phyloP scores from a whole-genome alignment of 1,140 invertebrate species.

The Drosophila murphyi region DNA sequence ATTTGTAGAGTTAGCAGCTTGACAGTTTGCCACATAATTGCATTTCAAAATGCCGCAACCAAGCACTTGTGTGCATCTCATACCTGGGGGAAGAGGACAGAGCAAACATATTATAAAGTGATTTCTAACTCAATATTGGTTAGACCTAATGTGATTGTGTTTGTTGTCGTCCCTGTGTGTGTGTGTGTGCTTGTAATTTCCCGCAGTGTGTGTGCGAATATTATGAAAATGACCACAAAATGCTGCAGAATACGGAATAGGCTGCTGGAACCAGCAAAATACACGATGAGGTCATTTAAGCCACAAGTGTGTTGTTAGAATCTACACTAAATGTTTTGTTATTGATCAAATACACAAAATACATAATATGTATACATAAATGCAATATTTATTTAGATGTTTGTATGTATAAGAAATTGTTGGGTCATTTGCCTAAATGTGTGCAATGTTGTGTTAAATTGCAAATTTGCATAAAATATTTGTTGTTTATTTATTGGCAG shows the following conservation, averaged over 20 bases:
- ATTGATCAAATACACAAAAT: conserved; percentile 52
- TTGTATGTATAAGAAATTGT: conserved; percentile 15
- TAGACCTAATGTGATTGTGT: conserved; percentile 27
- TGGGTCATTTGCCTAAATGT: conserved; percentile 22
- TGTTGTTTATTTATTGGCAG: conserved; percentile 75
- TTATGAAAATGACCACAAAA: conserved; percentile 78
- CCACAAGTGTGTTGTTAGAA: conserved; percentile 72
- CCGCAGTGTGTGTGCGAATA: conserved; percentile 65
- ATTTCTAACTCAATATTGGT: conserved; percentile 63
- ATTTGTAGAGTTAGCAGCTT: conserved; percentile 50
- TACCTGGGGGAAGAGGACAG: conserved; percentile 44
- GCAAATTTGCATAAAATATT: conserved; percentile 83
- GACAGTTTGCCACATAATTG: conserved; percentile 67
- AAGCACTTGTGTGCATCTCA: conserved; percentile 17
- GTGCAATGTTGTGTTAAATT: conserved; percentile 79
- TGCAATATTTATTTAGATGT: not conserved
- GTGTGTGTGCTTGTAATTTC: conserved; percentile 38
- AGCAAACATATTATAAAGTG: conserved; percentile 63
- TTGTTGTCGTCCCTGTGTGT: conserved; percentile 1
- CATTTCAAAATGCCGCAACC: conserved; percentile 31
- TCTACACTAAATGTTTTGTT: conserved; percentile 58
- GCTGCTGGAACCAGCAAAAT: conserved; percentile 8
- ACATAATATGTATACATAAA: not conserved
- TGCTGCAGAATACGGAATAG: conserved; percentile 21
- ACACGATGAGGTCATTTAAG: conserved; percentile 57